These are phyloP conservation scores for Dasysyrphus tricinctus DNA, from an alignment of 2,888 invertebrate genomes.

Conservation along the genomic window DNA sequence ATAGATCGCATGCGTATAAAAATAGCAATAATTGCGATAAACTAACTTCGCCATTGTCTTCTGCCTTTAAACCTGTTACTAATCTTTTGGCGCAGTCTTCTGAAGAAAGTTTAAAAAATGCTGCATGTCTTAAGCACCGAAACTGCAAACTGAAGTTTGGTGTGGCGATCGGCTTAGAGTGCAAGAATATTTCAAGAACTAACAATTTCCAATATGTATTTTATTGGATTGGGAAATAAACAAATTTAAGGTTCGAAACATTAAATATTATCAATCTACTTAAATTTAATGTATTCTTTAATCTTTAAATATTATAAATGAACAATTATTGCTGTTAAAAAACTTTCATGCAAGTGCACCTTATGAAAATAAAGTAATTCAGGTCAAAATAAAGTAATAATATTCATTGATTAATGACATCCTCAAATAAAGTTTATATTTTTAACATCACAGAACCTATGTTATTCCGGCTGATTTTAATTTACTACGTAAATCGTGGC, in stretches of 20 bases:
- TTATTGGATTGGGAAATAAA: neutral
- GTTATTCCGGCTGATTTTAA: conserved; percentile 94
- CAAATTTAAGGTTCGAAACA: neutral
- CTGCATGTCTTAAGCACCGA: neutral
- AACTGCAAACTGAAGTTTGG: neutral
- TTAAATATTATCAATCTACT: neutral
- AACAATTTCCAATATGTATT: neutral
- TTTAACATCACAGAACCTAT: conserved; percentile 87
- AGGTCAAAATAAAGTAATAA: neutral
- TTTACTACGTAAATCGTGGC: conserved; percentile 93
- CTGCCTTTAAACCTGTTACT: conserved; percentile 55
- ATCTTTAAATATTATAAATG: too few relatives aligned
- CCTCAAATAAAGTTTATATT: neutral
- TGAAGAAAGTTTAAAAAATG: conserved; percentile 77
- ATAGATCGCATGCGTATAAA: conserved; percentile 81
- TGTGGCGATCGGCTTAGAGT: neutral
- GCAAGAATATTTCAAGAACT: neutral
- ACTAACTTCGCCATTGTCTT: conserved; percentile 72
- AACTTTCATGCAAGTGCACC: too few relatives aligned
- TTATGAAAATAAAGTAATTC: neutral
- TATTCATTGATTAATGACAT: neutral
- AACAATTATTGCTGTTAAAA: too few relatives aligned
- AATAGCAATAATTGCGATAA: conserved; percentile 79
- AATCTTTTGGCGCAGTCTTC: conserved; percentile 78
- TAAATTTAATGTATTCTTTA: neutral